Conservation (phyloP, 2,113 vertebrate species). For the Motacilla tschutschensis region DNA sequence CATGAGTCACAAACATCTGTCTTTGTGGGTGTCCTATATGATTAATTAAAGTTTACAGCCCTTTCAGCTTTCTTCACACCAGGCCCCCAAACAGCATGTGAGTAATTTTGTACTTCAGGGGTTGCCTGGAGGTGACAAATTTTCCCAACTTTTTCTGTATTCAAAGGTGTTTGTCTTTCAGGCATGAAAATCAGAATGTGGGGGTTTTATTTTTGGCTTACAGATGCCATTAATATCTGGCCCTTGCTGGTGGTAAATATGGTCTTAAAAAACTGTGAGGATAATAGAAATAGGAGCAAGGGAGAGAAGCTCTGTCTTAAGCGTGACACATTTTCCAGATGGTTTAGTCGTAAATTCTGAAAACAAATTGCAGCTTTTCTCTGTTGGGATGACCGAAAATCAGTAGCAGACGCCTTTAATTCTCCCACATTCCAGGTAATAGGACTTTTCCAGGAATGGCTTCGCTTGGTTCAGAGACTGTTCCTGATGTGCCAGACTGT, state of each 20-base stretch:
- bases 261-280: neutral
- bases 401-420: neutral
- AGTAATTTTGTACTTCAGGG: neutral
- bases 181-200: neutral
- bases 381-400: neutral
- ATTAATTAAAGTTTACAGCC: neutral
- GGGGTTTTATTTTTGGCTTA: neutral
- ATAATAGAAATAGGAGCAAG: neutral
- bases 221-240: neutral
- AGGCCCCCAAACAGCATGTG: neutral
- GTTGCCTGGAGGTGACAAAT: neutral
- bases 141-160: neutral
- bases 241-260: neutral
- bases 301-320: neutral
- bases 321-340: neutral
- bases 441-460: neutral
- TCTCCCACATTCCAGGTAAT: neutral
- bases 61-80: neutral
- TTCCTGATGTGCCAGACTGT: neutral
- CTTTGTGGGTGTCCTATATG: neutral
- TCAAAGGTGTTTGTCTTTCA: neutral
- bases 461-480: neutral
- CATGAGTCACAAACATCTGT: constrained; percentile 3
- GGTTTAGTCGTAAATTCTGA: neutral
- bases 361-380: neutral